Percentiles rank a stretch among this genome's conserved stretches.
Conservation (phyloP, 2,797 vertebrate species). For the Micrastur ruficollis region DNA sequence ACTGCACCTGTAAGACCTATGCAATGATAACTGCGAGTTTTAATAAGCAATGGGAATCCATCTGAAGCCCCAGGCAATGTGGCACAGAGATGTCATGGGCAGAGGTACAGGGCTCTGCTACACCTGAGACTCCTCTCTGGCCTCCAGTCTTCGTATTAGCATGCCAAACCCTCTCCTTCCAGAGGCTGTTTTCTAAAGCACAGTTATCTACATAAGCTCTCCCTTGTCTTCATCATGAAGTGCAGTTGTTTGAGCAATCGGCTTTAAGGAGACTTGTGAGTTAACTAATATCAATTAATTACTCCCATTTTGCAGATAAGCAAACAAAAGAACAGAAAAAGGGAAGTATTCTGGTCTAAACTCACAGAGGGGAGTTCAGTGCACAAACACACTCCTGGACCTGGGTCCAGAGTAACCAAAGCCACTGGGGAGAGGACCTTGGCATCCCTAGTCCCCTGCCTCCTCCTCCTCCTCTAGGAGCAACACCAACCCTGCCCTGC, state of each 20-base stretch:
- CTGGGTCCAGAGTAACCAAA: background rate
- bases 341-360: background rate
- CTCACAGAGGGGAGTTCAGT: background rate
- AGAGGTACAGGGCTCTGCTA: background rate
- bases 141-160: background rate
- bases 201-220: background rate
- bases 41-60: background rate
- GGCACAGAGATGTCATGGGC: background rate
- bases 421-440: background rate
- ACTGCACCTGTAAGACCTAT: background rate
- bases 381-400: background rate
- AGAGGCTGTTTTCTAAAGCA: background rate
- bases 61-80: background rate
- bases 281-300: conserved; percentile 24
- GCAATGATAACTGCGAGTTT: background rate
- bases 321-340: background rate
- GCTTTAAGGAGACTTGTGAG: background rate
- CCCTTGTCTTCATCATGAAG: background rate
- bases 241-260: background rate
- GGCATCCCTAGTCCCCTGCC: background rate
- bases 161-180: background rate
- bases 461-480: background rate
- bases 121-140: background rate
- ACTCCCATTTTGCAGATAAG: conserved; percentile 2
- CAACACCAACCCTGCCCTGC: background rate